Evolutionary conservation across 2,888 invertebrate genomes (phyloP), one percentile per base, ranked within the genome.

Genomic region (Chironomus tentans): DNA sequence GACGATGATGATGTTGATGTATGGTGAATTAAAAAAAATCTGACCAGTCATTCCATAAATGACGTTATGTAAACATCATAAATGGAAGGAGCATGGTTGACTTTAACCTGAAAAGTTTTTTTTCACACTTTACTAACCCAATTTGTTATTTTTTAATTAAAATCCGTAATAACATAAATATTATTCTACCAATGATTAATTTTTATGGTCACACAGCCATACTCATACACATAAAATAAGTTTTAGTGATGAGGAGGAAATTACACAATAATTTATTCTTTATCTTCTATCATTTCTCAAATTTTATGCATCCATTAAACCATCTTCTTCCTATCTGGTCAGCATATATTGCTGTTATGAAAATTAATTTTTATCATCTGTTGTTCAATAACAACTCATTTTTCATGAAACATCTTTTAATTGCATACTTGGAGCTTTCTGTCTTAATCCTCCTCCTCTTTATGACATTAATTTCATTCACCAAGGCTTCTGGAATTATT

Each of bases 371-470:
- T 38, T 38, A 38, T 38, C 15, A 18, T 56, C 7, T 56, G 56
- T 56, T 56, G 56, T 56, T 56, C 56, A 56, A 15, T 56, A 56
- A 56, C 18, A 56, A 56, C 18, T 56, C 56, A 56, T 71, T 61
- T 61, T 56, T 71, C 50, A 56, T 71, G 61, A 22, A 61, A 46
- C 28, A 28, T 73, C 73, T 73, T 73, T 73, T 73, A 73, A 73
- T 62, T 73, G 73, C 73, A 73, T 73, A 50, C 62, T 62, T 18
- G 62, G 73, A 13, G 46, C 65, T 73, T 73, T 62, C 24, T 65
- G 65, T 46, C 24, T 50, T 56, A 71, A 62, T 61, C 56, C 48
- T 22, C 50, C 21, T 24, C 13, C 24, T 21, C 15, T 15, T 15
- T 56, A n/a, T n/a, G 56, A 56, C 15, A 56, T 56, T 56, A 18